Base-by-base conservation (phyloP, 1,140 invertebrate genomes). In the Drosophila pseudoananassae region DNA sequence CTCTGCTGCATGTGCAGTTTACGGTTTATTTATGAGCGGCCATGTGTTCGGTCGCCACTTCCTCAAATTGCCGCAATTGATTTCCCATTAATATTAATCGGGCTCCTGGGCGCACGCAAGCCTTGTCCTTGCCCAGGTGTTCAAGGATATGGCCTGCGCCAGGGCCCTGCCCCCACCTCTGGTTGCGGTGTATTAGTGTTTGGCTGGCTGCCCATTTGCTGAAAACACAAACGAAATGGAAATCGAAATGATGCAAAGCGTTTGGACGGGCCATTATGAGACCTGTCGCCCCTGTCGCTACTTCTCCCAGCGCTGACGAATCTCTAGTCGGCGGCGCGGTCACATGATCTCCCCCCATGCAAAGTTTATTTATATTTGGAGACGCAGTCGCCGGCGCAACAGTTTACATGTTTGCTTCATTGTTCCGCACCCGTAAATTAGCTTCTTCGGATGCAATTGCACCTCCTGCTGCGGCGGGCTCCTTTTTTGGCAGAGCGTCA, bases 281-380 rank as follows among this genome's bases (percentile, higher is more conserved):
- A 20, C 43, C 60, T 74, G 77, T 80, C 76, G 56, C 15, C 29
- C 29, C 15, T 31, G 33, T 31, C 33, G 27, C 40, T 40, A 14
- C 36, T n/a, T 14, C 38, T 17, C 40, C 14, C 4, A 36, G 33
- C 33, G 12, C 33, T 36, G 33, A 36, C 33, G 33, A 36, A 36
- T 43, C 40, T 14, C 17, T 46, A 10, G 25, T 7, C 25, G 5
- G 25, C 6, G 25, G 25, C 4, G 25, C 17, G 64, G 75, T 82
- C 82, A 87, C 78, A 82, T 83, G 82, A 88, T 88, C 83, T 88
- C 75, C 83, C 69, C 83, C 83, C 83, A 87, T 87, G 83, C 83
- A 82, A 76, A 89, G 83, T 83, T 87, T 89, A 88, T 87, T 88
- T 78, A 82, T 88, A 88, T 75, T 87, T 85, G 82, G 83, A 87